Base-by-base conservation (phyloP, 1,140 invertebrate species). In the Panonychus citri region DNA sequence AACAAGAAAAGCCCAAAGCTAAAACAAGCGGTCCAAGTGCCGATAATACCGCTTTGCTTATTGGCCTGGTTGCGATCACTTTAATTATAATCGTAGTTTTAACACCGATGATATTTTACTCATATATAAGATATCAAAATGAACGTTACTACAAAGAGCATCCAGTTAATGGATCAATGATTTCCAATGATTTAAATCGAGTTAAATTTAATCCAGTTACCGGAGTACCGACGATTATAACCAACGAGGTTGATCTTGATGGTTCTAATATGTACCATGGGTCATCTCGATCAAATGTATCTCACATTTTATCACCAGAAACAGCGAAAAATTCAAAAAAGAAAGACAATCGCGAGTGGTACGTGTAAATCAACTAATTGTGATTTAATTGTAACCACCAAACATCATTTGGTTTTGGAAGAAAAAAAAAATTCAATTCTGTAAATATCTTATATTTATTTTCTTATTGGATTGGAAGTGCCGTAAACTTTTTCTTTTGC, bases 11-110 rank as follows among this genome's bases (percentile, higher is more conserved):
- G 24, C 2, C 15, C 12, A 53, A 21, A 53, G 7, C 13, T 3
- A 17, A 37, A 34, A 27, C 25, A 17, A 51, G 12, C 3, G 27
- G n/a, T 25, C 7, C 52, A 37, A 19, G 15, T 7, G 61, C 60
- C 12, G 62, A 65, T 30, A 0, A 81, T 77, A 62, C 68, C 7
- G 66, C 70, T 2, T 73, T 88, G 59, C 81, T 88, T 48, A 84
- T 89, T 40, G 82, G 83, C 53, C 87, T 93, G 58, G 85, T 89
- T 56, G 86, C 86, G 0, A 85, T 83, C 25, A 82, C 85, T 8
- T 72, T 94, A 46, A 89, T 94, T 63, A 84, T 85, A 27, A 81
- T 94, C 57, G 81, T 94, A 15, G n/a, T 46, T 46, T n/a, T 46
- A n/a, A 24, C 21, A 10, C 21, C 21, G 13, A 19, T 46, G 7